Conservation (phyloP, 2,888 invertebrate genomes). For the Patella pellucida region DNA sequence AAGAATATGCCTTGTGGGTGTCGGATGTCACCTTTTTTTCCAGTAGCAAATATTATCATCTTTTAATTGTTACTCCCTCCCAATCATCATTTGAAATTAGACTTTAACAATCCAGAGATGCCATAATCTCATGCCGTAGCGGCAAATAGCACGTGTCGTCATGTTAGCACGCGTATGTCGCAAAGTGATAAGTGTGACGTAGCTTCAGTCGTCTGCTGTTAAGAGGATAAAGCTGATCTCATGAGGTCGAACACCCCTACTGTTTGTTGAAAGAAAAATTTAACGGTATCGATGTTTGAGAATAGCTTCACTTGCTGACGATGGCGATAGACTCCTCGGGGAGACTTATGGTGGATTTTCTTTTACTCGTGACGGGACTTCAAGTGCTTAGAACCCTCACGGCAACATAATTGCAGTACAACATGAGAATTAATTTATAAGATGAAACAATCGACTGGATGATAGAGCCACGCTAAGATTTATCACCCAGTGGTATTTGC, state of each 20-base stretch:
- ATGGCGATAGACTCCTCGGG: neutral
- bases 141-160: neutral
- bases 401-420: neutral
- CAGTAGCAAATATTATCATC: too few relatives aligned
- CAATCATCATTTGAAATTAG: too few relatives aligned
- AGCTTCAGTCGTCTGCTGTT: neutral
- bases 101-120: too few relatives aligned
- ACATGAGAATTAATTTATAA: neutral
- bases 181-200: neutral
- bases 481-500: too few relatives aligned
- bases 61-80: too few relatives aligned
- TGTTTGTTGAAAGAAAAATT: neutral
- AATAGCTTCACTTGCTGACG: neutral
- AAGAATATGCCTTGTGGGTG: too few relatives aligned
- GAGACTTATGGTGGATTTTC: neutral
- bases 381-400: conserved; percentile 4
- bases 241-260: neutral
- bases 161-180: neutral
- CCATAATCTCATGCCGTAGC: too few relatives aligned
- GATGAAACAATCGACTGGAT: too few relatives aligned
- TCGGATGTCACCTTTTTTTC: too few relatives aligned
- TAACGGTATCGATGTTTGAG: conserved; percentile 6
- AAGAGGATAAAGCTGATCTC: neutral
- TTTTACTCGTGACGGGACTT: neutral
- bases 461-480: too few relatives aligned